These are phyloP conservation scores for Tromatobia lineatoria DNA, from an alignment of 2,888 invertebrate species.

Conservation along the genomic window DNA sequence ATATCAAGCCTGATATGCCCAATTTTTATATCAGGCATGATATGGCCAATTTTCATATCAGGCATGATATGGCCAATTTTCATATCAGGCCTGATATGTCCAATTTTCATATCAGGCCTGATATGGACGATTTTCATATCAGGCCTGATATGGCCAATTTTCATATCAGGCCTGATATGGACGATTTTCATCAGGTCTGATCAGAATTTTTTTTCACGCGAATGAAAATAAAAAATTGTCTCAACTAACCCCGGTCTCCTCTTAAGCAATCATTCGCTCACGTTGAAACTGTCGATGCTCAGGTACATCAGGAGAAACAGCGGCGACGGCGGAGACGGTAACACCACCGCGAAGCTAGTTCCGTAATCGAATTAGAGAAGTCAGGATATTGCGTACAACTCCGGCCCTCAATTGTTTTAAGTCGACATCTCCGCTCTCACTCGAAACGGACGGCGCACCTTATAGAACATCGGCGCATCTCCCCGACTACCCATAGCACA, in stretches of 20 bases:
- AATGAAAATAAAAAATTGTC: background rate
- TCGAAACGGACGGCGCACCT: slow-evolving; percentile 39
- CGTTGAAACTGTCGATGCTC: slow-evolving; percentile 45
- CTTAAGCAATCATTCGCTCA: slow-evolving; percentile 11
- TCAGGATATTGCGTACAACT: slow-evolving; percentile 85
- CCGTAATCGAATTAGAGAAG: slow-evolving; percentile 84
- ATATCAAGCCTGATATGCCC: no score
- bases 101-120: no score
- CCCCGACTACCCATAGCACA: slow-evolving; percentile 33
- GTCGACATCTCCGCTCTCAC: slow-evolving; percentile 82
- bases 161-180: no score
- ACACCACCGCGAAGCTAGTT: slow-evolving; percentile 79
- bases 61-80: no score
- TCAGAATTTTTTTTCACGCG: no score
- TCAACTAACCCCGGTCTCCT: no score
- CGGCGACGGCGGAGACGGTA: slow-evolving; percentile 16
- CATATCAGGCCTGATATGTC: no score
- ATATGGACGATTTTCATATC: no score
- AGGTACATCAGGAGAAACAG: slow-evolving; percentile 53
- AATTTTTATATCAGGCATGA: no score
- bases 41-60: no score
- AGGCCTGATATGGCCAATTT: no score
- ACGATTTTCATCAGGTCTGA: no score
- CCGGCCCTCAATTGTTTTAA: slow-evolving; percentile 84
- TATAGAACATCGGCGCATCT: slow-evolving; percentile 17